These are phyloP conservation scores for Muscicapa striata DNA, from an alignment of 2,797 vertebrate genomes.

Conservation along the genomic window DNA sequence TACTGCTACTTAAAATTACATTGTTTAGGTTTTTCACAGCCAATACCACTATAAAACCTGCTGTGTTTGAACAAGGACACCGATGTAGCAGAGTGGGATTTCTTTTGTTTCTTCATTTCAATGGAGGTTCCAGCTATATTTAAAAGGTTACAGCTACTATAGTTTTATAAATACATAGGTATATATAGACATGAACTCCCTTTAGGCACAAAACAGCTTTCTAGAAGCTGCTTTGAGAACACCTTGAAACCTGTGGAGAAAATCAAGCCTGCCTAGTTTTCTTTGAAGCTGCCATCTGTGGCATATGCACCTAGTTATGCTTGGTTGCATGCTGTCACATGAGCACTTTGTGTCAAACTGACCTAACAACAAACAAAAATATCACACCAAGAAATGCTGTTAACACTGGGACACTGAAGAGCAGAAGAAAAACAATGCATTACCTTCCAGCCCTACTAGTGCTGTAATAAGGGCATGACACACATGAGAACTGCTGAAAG, in stretches of 20 bases:
- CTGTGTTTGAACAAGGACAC: neutral
- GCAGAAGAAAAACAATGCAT: neutral
- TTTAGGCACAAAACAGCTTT: neutral
- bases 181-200: neutral
- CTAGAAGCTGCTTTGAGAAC: conserved; percentile 16
- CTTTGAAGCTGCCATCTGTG: conserved; percentile 11
- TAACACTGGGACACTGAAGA: conserved; percentile 8
- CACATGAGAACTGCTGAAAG: neutral
- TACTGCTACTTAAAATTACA: neutral
- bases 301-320: conserved; percentile 31
- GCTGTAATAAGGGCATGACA: conserved; percentile 20
- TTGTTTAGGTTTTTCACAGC: neutral
- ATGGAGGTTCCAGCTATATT: neutral
- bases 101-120: neutral
- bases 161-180: neutral
- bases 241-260: conserved; percentile 33
- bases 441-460: neutral
- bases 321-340: neutral
- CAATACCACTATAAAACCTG: neutral
- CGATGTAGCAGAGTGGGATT: neutral
- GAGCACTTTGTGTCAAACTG: conserved; percentile 43
- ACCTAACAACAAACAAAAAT: conserved; percentile 47
- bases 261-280: conserved; percentile 18
- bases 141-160: neutral
- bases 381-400: conserved; percentile 5